Evolutionary conservation across 2,113 vertebrate genomes (phyloP), one percentile per base, ranked within the genome.

Genomic region (Gymnocephalus cernua): DNA sequence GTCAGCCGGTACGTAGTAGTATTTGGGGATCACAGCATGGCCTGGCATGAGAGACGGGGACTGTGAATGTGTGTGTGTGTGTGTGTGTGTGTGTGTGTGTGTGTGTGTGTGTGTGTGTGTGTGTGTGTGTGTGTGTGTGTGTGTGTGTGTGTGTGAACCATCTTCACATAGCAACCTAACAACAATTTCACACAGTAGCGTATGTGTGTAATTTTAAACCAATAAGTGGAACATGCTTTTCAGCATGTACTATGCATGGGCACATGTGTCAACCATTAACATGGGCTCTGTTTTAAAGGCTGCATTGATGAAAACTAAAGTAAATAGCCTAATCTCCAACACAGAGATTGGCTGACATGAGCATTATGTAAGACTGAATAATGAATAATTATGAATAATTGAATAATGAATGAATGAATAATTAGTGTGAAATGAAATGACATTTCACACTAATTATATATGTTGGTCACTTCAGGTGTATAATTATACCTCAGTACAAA

Each of bases 1-100:
- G 89, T 97, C 98, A 41, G 97, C 97, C 0, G 98, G 98, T 56
- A 99, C 98, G 2, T 98, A 95, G 91, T 97, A 99, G 88, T 99
- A 99, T 89, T 97, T 99, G 21, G 98, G 98, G 48, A 99, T 93
- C 9, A 99, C 94, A 9, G 96, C 96, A 63, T 96, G 96, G 2
- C 97, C 98, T 99, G 73, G 0, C 1, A 77, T 0, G 5, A 75
- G 29, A 83, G 11, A 84, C 0, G n/a, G 32, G 45, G 8, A 48
- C 12, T 3, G 25, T 85, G 35, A 80, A 41, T n/a, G 71, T 59
- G 21, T 25, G 48, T 57, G 41, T 63, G 35, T 70, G 45, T 63
- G 23, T 19, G 32, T 23, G 27, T 56, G 16, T 53, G 41, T 51
- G 15, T 32, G n/a, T 45, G 41, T 61, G 38, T 44, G 21, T 32